phyloP scores from a whole-genome alignment of 2,797 vertebrate species.

The Anomalospiza imberbis region DNA sequence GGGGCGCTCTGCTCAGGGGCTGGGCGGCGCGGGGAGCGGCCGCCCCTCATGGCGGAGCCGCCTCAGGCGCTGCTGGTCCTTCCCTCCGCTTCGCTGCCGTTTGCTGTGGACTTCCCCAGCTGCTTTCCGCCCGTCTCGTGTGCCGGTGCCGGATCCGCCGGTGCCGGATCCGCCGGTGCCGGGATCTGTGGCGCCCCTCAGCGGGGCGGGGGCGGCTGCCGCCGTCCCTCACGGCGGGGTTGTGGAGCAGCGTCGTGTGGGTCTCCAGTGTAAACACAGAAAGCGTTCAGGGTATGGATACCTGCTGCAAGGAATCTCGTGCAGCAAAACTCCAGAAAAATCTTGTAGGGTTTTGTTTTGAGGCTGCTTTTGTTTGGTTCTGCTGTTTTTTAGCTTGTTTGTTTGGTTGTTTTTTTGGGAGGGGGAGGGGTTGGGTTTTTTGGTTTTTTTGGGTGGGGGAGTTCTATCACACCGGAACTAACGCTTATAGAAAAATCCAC shows the following conservation, averaged over 20 bases:
- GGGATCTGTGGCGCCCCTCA: too few relatives aligned
- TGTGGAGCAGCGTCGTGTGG: neutral
- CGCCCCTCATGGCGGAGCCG: neutral
- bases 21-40: neutral
- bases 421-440: too few relatives aligned
- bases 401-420: neutral
- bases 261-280: neutral
- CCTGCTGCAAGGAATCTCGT: neutral
- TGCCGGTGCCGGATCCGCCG: neutral
- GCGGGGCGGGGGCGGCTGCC: too few relatives aligned
- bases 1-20: too few relatives aligned
- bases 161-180: too few relatives aligned
- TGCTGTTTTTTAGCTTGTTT: too few relatives aligned
- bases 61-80: fast-evolving
- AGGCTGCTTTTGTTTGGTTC: neutral
- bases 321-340: neutral
- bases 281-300: neutral
- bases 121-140: fast-evolving
- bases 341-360: neutral
- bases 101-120: fast-evolving
- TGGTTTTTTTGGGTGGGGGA: too few relatives aligned
- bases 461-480: neutral
- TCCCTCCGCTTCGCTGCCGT: fast-evolving
- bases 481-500: fast-evolving
- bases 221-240: neutral